These are phyloP conservation scores for Cyrtorhinus lividipennis DNA, from an alignment of 1,140 invertebrate genomes.

Conservation along the genomic window DNA sequence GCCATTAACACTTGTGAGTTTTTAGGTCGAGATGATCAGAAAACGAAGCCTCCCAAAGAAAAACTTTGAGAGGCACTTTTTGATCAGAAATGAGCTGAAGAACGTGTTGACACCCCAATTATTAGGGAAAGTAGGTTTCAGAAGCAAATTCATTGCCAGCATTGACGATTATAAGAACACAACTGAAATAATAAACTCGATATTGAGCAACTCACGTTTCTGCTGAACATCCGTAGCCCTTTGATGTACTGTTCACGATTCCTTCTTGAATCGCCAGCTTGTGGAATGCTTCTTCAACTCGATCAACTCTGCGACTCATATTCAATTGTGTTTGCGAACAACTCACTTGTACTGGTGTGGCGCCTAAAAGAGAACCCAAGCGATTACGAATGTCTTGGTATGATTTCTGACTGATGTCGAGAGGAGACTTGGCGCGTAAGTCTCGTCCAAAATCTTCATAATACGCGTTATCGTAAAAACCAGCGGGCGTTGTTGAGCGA, in stretches of 20 bases:
- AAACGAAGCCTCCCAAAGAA: too few species aligned
- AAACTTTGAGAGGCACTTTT: too few species aligned
- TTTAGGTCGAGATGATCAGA: too few species aligned
- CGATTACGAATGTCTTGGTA: neutral
- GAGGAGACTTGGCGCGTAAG: neutral
- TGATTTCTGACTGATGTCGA: neutral
- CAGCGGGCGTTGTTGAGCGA: neutral
- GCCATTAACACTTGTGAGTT: too few species aligned
- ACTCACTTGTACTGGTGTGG: neutral
- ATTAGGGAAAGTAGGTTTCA: too few species aligned
- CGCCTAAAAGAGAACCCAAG: neutral
- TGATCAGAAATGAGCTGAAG: too few species aligned
- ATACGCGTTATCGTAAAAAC: conserved; percentile 7
- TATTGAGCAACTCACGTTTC: too few species aligned
- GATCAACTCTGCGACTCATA: neutral
- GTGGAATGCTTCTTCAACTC: conserved; percentile 8
- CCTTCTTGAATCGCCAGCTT: conserved; percentile 1
- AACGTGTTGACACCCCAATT: too few species aligned
- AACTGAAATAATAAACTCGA: too few species aligned
- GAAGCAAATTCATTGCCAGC: too few species aligned
- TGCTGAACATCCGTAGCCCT: too few species aligned
- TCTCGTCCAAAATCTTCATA: neutral
- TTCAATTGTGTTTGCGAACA: neutral
- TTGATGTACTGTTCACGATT: neutral
- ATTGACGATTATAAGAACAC: too few species aligned